These are phyloP conservation scores for Montipora sp. DNA, from an alignment of 64 coral and sea anemone species.

Conservation along the genomic window DNA sequence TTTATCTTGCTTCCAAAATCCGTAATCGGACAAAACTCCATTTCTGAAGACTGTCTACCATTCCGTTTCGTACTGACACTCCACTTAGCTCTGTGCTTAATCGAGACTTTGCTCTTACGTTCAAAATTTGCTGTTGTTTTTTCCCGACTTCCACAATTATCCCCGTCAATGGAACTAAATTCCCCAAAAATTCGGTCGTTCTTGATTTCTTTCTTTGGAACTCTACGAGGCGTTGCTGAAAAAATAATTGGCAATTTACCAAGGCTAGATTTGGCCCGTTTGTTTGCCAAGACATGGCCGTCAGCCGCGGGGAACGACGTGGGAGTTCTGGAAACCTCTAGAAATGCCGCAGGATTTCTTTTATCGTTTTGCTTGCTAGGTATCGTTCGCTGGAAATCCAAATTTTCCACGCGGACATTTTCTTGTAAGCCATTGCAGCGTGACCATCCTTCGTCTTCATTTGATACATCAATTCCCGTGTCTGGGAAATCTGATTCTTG, in stretches of 20 bases:
- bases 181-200: neutral
- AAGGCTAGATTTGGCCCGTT: neutral
- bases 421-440: neutral
- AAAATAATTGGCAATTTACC: neutral
- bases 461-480: neutral
- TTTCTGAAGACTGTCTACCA: neutral
- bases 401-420: too few relatives aligned
- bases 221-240: neutral
- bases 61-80: neutral
- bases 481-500: neutral
- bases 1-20: neutral
- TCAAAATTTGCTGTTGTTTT: neutral
- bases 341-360: neutral
- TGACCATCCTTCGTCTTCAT: neutral
- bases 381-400: too few relatives aligned
- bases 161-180: neutral
- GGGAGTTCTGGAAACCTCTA: too few relatives aligned
- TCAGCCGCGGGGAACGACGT: neutral
- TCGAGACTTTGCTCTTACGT: neutral
- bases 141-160: neutral
- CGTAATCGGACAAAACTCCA: neutral
- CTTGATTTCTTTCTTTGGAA: neutral
- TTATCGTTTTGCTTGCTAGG: neutral
- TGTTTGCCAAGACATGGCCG: neutral
- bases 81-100: neutral